A percentile compares a stretch with the other conserved stretches of the same genome.
phyloP scores from a whole-genome alignment of 2,888 invertebrate genomes.

The Schrankia costaestrigalis region DNA sequence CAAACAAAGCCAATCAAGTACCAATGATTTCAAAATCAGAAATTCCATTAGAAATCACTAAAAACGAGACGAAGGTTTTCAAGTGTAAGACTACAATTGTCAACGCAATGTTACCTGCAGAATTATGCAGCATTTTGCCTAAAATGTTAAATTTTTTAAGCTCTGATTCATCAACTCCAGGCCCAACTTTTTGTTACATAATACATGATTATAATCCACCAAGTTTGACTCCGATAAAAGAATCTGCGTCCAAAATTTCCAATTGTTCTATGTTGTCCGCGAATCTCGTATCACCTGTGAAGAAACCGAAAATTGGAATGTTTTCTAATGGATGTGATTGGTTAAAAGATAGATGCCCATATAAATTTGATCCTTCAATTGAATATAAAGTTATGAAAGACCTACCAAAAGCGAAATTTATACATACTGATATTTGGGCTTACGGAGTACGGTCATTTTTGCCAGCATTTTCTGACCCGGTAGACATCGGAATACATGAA shows the following conservation, averaged over 20 bases:
- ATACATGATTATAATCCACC: conserved; percentile 28
- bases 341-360: too few species aligned
- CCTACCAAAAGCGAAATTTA: too few species aligned
- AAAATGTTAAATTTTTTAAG: conserved; percentile 50
- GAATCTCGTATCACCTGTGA: too few species aligned
- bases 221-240: conserved; percentile 40
- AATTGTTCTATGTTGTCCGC: too few species aligned
- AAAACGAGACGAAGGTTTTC: conserved; percentile 47
- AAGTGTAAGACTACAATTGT: conserved; percentile 59
- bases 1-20: conserved; percentile 23
- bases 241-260: conserved; percentile 26
- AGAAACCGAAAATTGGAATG: too few species aligned
- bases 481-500: too few species aligned
- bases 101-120: conserved; percentile 63
- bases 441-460: too few species aligned
- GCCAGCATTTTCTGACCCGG: too few species aligned
- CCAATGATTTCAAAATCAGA: conserved; percentile 32
- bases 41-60: conserved; percentile 38
- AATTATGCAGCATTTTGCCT: conserved; percentile 63
- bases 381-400: too few species aligned
- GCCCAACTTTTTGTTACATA: conserved; percentile 11
- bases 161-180: conserved; percentile 13
- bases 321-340: too few species aligned
- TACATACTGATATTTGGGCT: too few species aligned
- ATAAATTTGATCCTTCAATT: too few species aligned